These are phyloP conservation scores for Molorchus minor DNA, from an alignment of 2,888 invertebrate genomes.

Conservation along the genomic window DNA sequence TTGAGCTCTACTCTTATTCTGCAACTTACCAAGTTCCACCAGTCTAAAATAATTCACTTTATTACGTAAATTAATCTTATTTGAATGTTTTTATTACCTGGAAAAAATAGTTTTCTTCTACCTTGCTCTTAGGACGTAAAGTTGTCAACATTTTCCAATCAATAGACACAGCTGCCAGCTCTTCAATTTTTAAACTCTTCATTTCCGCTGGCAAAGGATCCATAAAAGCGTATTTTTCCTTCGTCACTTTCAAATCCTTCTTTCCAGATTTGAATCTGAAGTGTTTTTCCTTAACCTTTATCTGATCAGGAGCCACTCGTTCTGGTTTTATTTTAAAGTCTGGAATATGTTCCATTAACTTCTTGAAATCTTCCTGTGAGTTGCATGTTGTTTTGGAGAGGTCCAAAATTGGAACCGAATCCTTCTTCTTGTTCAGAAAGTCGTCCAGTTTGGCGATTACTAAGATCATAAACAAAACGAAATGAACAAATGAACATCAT, in stretches of 20 bases:
- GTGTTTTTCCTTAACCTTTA: constrained; percentile 78
- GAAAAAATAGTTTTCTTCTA: constrained; percentile 91
- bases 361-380: constrained; percentile 83
- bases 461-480: constrained; percentile 35
- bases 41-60: constrained; percentile 66
- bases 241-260: constrained; percentile 74
- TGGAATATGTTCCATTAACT: constrained; percentile 85
- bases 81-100: too few species aligned
- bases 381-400: constrained; percentile 81
- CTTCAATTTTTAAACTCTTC: constrained; percentile 76
- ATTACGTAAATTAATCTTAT: neutral
- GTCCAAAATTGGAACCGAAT: constrained; percentile 84
- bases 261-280: constrained; percentile 79
- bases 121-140: constrained; percentile 81
- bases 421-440: constrained; percentile 84
- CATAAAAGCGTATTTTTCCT: constrained; percentile 72
- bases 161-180: constrained; percentile 84
- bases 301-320: constrained; percentile 80
- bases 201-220: constrained; percentile 87
- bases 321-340: constrained; percentile 90
- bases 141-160: constrained; percentile 94
- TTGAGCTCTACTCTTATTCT: constrained; percentile 74
- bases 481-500: too few species aligned
- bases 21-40: constrained; percentile 83
- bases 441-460: constrained; percentile 80